Evolutionary conservation across 2,888 invertebrate genomes (phyloP), one percentile per base, ranked within the genome.

Genomic region (Ryuthela nishihirai): DNA sequence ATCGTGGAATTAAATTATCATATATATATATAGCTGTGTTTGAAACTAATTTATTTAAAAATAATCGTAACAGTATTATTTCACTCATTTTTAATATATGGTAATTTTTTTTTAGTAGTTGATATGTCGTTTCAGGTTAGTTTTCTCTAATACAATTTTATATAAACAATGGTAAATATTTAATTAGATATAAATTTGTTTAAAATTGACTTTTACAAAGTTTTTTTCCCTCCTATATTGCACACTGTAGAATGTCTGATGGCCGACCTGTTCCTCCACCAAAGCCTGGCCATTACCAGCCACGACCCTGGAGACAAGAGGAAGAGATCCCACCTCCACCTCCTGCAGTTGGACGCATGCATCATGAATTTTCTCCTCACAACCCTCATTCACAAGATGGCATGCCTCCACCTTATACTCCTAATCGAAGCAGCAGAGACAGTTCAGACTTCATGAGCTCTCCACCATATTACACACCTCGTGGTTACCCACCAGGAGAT

Each of bases 211-310:
- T 38, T 38, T 3, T 4, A 38, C 7, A 4, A 38, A 15, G 20
- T 2, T 2, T 12, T 18, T 20, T 9, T 15, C 10, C 4, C 1
- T 38, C 21, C 18, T 18, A 4, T 20, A 38, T 20, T 24, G 9
- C 12, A 6, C 46, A 5, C 41, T 17, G 1, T 21, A 62, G 65
- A 36, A 50, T 65, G 55, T 39, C 48, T 23, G 64, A 65, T 50
- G 64, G 65, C 21, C 46, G 62, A 24, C 92, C 92, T 0, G 85
- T 92, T 49, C 92, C 92, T 35, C 92, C 92, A 24, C 92, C 92
- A 7, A 93, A 93, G 72, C 92, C 92, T 40, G 91, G 91, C 72
- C 90, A 91, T 75, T 92, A 91, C 74, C 82, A 89, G 38, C 88
- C 90, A 32, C 85, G 85, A 1, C 77, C 79, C 54, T 41, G 54